Base-by-base conservation (phyloP, 2,113 vertebrate species). In the Malurus alboscapulatus region DNA sequence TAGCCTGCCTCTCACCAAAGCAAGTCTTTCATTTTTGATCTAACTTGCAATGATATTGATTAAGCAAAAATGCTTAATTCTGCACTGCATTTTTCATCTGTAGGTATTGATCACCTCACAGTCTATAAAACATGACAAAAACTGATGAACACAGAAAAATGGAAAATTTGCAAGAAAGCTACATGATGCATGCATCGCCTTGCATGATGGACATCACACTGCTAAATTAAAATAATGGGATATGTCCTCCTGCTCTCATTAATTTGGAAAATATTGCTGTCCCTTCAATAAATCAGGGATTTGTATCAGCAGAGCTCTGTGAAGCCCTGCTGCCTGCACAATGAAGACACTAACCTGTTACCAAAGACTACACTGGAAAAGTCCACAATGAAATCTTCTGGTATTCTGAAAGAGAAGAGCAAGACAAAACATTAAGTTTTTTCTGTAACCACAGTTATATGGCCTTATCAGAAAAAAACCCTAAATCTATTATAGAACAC, bases 311-410 rank as follows among this genome's bases (percentile, higher is more conserved):
- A 77, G 55, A 91, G 40, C 48, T 79, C 66, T 84, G 32, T 63
- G 81, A 32, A 74, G 50, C 61, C 17, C 34, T 78, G 48, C 45
- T 79, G 36, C 21, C 5, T 85, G 66, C 40, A 72, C 51, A 55
- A 14, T 29, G 44, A 50, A 65, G 42, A 68, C 73, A 97, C 98
- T 78, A 93, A 99, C 97, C 96, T 97, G 96, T 96, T 98, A 90
- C 98, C 98, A 97, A 98, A 99, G 54, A 98, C 98, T 85, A 98
- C 92, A 75, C 97, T 98, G 93, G 97, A 96, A 92, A 99, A 98
- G 93, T 99, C 98, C 55, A 73, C 47, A 74, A 99, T 97, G 53
- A 98, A 98, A 50, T 98, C 98, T 95, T 99, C 98, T 51, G 98
- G 97, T 95, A 99, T 98, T 95, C 98, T 98, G 90, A 92, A 94